Conservation (phyloP, 1,140 invertebrate genomes). For the Drosophila varians region DNA sequence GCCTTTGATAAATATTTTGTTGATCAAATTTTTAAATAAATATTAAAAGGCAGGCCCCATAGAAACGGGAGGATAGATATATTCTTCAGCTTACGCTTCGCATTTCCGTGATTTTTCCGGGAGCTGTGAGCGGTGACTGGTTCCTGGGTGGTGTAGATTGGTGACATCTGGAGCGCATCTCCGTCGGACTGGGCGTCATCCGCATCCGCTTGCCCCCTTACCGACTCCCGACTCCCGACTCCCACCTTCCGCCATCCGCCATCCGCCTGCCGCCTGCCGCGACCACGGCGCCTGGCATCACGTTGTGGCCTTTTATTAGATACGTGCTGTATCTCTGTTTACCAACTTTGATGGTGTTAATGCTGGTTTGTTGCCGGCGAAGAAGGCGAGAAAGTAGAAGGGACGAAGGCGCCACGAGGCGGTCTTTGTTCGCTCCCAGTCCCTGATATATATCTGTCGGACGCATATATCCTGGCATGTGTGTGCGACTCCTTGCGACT, state of each 20-base stretch:
- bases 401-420: neutral
- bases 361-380: constrained; percentile 60
- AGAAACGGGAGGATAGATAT: no score
- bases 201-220: neutral
- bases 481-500: constrained; percentile 8
- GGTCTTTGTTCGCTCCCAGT: constrained; percentile 19
- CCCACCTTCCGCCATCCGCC: neutral
- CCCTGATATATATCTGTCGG: constrained; percentile 61
- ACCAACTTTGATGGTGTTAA: constrained; percentile 80
- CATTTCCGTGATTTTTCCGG: constrained; percentile 4
- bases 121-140: neutral
- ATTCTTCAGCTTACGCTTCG: neutral
- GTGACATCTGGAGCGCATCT: constrained; percentile 23
- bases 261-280: constrained; percentile 19
- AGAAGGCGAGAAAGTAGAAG: neutral
- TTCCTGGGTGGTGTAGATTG: neutral
- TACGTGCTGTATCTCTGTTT: constrained; percentile 81
- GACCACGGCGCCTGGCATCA: constrained; percentile 62
- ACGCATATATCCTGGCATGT: constrained; percentile 15
- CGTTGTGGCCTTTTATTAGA: constrained; percentile 81
- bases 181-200: constrained; percentile 7
- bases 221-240: constrained; percentile 21
- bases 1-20: no score
- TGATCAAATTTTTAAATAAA: no score
- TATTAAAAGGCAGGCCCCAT: no score